Conservation (phyloP, 2,888 invertebrate species). For the Polietes domitor region DNA sequence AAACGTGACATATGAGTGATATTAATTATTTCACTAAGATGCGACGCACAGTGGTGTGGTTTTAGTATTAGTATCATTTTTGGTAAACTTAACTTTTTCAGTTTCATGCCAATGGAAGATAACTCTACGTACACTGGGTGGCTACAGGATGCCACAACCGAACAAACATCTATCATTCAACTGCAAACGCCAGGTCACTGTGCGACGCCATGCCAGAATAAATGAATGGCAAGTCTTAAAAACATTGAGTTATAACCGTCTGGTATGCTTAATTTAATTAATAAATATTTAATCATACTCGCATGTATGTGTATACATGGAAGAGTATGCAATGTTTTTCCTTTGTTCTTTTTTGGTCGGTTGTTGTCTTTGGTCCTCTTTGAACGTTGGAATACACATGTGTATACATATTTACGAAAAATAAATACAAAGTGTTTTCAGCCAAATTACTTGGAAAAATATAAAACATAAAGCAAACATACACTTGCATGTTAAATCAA, state of each 20-base stretch:
- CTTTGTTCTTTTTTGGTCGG: neutral
- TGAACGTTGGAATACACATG: too few relatives aligned
- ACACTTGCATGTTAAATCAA: too few relatives aligned
- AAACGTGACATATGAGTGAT: neutral
- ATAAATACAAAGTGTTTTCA: neutral
- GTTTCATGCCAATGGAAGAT: too few relatives aligned
- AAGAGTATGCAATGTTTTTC: neutral
- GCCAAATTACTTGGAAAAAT: neutral
- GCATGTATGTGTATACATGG: slow-evolving; percentile 4
- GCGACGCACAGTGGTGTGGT: neutral
- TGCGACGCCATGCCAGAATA: neutral
- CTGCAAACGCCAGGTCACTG: too few relatives aligned
- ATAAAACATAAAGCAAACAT: neutral
- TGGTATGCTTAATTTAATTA: slow-evolving; percentile 49
- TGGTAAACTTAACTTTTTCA: too few relatives aligned
- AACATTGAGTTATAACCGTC: slow-evolving; percentile 2
- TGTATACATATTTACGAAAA: neutral
- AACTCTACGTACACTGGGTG: too few relatives aligned
- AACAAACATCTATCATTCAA: too few relatives aligned
- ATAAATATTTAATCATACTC: slow-evolving; percentile 54
- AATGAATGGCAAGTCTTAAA: slow-evolving; percentile 14
- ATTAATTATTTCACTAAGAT: neutral
- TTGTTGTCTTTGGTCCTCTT: too few relatives aligned
- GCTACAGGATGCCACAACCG: too few relatives aligned
- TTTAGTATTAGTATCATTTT: too few relatives aligned